Conservation (phyloP, 64 coral and sea anemone genomes). For the Hydrozoanthus tunicans region DNA sequence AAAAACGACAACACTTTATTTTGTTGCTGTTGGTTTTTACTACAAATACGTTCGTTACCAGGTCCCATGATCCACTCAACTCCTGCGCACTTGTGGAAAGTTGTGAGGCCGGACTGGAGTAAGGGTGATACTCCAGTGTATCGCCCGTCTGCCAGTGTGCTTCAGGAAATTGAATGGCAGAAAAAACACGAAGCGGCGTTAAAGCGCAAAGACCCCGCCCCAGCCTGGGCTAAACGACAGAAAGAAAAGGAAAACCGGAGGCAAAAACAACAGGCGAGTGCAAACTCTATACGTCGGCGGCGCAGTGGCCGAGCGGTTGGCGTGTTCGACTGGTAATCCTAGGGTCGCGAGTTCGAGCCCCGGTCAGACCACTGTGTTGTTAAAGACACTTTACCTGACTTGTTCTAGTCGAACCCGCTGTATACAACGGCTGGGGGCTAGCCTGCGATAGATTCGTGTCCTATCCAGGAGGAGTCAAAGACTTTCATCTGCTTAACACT, state of each 20-base stretch:
- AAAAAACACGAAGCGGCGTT: conserved; percentile 31
- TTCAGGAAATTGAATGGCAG: conserved; percentile 36
- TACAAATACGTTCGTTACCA: not conserved
- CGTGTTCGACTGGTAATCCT: no score
- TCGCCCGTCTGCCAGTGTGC: not conserved
- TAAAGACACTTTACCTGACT: not conserved
- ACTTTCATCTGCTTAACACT: no score
- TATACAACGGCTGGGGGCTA: no score
- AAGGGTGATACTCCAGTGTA: conserved; percentile 35
- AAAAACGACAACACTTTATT: no score
- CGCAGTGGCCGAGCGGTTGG: no score
- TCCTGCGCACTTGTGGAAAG: conserved; percentile 10
- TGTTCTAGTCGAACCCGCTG: not conserved
- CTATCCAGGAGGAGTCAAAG: no score
- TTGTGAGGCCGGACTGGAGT: conserved; percentile 30
- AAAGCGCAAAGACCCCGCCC: conserved; percentile 40
- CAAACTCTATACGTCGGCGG: not conserved
- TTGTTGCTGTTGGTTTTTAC: no score
- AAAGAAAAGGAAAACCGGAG: conserved; percentile 38
- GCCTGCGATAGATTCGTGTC: no score
- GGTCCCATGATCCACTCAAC: not conserved
- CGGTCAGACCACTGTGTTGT: not conserved
- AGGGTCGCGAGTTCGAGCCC: no score
- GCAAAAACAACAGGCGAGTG: not conserved
- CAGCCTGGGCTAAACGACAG: conserved; percentile 36